These are phyloP conservation scores for Ditylenchus dipsaci DNA, from an alignment of 1,140 invertebrate genomes.

Conservation along the genomic window DNA sequence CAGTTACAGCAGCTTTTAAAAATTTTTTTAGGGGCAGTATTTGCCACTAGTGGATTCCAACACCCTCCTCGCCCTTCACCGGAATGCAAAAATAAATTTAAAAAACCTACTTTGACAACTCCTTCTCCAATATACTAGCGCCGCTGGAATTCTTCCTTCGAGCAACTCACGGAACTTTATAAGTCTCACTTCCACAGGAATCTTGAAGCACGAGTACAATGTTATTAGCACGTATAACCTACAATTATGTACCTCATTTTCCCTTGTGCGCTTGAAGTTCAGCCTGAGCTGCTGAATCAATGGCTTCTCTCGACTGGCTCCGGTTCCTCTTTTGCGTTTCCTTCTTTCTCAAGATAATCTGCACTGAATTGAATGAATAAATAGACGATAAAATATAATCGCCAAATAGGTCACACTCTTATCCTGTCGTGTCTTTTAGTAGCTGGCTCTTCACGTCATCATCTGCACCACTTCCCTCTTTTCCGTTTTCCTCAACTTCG, in stretches of 20 bases:
- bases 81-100: no score
- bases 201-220: no score
- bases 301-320: conserved; percentile 52
- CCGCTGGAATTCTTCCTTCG: conserved; percentile 94
- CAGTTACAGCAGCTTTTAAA: no score
- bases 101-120: conserved; percentile 81
- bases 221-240: no score
- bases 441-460: conserved; percentile 33
- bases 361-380: no score
- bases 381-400: no score
- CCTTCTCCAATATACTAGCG: conserved; percentile 98
- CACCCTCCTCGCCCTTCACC: no score
- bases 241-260: conserved; percentile 74
- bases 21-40: no score
- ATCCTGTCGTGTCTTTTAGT: conserved; percentile 57
- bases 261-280: conserved; percentile 90
- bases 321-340: no score
- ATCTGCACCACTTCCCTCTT: background rate
- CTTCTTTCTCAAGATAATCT: no score
- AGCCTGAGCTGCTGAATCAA: conserved; percentile 88
- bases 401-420: conserved; percentile 46
- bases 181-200: conserved; percentile 87
- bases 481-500: background rate
- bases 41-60: no score
- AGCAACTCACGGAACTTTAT: conserved; percentile 93